Evolutionary conservation across 2,797 vertebrate species (phyloP).

Genomic region (Sebastes vulpes): DNA sequence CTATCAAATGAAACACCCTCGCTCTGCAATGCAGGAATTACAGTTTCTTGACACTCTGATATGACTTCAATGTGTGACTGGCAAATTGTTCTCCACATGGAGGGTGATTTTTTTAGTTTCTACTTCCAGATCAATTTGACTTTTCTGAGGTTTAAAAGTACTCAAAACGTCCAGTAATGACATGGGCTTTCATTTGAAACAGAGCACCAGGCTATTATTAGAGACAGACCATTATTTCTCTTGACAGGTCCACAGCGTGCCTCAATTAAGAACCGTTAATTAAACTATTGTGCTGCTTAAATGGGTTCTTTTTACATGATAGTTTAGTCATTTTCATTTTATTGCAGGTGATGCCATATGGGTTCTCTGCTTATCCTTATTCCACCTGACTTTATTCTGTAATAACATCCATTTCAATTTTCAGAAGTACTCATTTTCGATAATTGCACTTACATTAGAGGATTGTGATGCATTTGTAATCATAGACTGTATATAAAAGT

Average conservation of each 20-base stretch:
- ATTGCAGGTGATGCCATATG: background rate
- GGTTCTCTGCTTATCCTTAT: background rate
- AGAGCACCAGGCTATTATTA: constrained; percentile 33
- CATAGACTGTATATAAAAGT: no score
- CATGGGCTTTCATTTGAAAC: constrained; percentile 14
- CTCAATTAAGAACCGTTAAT: constrained; percentile 44
- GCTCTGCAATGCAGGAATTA: background rate
- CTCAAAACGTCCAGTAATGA: constrained; percentile 1
- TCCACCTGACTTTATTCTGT: background rate
- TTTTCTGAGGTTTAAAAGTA: background rate
- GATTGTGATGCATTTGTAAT: background rate
- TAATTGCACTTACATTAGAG: background rate
- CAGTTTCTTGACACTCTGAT: background rate
- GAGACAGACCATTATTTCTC: constrained; percentile 41
- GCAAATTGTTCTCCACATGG: background rate
- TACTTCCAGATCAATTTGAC: background rate
- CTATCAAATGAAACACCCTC: background rate
- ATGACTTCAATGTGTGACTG: background rate
- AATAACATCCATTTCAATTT: background rate
- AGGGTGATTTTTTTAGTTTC: background rate
- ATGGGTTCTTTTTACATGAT: constrained; percentile 1
- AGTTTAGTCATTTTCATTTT: background rate
- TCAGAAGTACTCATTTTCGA: background rate
- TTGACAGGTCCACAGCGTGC: constrained; percentile 30
- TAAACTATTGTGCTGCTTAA: constrained; percentile 21